phyloP scores from a whole-genome alignment of 2,888 invertebrate species.

The Stenotaenia linearis region DNA sequence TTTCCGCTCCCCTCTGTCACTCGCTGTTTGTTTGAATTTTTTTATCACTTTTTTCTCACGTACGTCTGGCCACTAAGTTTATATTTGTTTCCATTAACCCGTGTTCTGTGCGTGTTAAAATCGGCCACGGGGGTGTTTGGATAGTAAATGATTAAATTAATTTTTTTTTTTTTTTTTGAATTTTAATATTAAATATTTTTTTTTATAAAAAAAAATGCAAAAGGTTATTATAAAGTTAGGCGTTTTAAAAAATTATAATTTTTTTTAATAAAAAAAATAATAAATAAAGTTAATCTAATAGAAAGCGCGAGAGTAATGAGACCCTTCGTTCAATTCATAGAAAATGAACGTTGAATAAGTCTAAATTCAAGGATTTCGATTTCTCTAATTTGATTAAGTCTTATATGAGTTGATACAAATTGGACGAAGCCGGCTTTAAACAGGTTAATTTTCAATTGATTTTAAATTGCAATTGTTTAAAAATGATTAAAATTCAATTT shows the following conservation, averaged over 20 bases:
- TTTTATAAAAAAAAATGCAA: background rate
- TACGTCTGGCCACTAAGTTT: background rate
- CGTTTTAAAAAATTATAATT: background rate
- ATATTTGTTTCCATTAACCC: background rate
- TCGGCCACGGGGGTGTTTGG: background rate
- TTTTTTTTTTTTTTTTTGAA: background rate
- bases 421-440: background rate
- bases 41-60: background rate
- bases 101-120: background rate
- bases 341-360: background rate
- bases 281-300: background rate
- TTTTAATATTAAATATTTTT: background rate
- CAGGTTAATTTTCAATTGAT: background rate
- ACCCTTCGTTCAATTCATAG: background rate
- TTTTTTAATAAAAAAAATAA: background rate
- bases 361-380: background rate
- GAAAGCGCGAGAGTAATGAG: background rate
- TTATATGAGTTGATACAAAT: background rate
- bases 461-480: too few species aligned
- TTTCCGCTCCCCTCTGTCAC: slow-evolving; percentile 10
- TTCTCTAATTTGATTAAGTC: background rate
- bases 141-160: background rate
- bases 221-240: background rate
- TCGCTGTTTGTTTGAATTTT: slow-evolving; percentile 6
- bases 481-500: background rate